Evolutionary conservation across 1,140 invertebrate species (phyloP).

Genomic region (Papilio polytes): DNA sequence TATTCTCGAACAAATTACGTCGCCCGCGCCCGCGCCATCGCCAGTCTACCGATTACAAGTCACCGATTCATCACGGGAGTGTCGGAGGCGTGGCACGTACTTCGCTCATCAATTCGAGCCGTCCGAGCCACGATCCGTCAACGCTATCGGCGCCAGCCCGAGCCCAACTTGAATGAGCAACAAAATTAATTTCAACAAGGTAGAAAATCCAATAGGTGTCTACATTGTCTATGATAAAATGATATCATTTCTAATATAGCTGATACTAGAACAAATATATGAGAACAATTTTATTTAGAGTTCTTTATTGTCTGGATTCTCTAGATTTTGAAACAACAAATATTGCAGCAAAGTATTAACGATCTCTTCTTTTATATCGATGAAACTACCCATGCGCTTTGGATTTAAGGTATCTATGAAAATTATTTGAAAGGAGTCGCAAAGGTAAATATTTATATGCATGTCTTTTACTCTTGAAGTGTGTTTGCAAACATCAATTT

Average conservation of each 20-base stretch:
- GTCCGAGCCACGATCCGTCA: slow-evolving; percentile 71
- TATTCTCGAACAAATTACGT: slow-evolving; percentile 70
- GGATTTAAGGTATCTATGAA: no score
- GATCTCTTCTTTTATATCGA: neutral
- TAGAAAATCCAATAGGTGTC: slow-evolving; percentile 25
- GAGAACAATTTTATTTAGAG: neutral
- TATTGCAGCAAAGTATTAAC: neutral
- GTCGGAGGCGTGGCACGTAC: slow-evolving; percentile 67
- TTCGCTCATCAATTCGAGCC: slow-evolving; percentile 70
- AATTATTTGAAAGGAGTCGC: no score
- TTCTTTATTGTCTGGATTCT: neutral
- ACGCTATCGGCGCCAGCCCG: slow-evolving; percentile 66
- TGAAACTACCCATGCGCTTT: no score
- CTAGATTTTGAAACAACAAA: neutral
- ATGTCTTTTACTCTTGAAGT: neutral
- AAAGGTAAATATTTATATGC: no score
- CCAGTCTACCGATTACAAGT: slow-evolving; percentile 68
- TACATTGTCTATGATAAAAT: neutral
- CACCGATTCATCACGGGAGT: slow-evolving; percentile 70
- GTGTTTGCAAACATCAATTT: neutral
- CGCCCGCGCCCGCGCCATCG: slow-evolving; percentile 68
- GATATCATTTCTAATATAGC: slow-evolving; percentile 14
- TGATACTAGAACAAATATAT: neutral
- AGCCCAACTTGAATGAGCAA: slow-evolving; percentile 57
- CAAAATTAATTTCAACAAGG: slow-evolving; percentile 64